phyloP scores from a whole-genome alignment of 2,888 invertebrate species.

The Gisinianus flammeolus region DNA sequence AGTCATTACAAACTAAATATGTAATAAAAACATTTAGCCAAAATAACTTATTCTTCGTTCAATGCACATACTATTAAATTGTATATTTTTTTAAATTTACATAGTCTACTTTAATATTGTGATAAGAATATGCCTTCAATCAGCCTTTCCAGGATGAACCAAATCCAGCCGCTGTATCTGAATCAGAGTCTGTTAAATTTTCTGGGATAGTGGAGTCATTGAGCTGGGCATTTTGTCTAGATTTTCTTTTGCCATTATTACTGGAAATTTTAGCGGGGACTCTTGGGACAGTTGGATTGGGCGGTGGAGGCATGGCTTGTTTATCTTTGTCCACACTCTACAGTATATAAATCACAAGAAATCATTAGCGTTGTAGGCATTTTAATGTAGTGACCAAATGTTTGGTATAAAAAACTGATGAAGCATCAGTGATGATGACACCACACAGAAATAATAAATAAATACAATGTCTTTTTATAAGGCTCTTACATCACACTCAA shows the following conservation, averaged over 20 bases:
- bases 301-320: conserved; percentile 37
- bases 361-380: not conserved
- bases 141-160: conserved; percentile 72
- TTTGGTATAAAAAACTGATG: no score
- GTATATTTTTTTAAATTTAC: no score
- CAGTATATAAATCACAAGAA: not conserved
- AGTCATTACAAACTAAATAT: no score
- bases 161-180: conserved; percentile 86
- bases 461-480: not conserved
- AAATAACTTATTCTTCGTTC: no score
- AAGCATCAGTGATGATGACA: not conserved
- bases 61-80: no score
- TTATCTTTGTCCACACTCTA: conserved; percentile 21
- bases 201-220: conserved; percentile 48
- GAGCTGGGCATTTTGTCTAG: conserved; percentile 10
- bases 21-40: no score
- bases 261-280: not conserved
- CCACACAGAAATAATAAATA: not conserved
- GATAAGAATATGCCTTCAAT: not conserved
- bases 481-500: conserved; percentile 62
- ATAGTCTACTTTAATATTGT: no score
- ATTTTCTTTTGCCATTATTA: conserved; percentile 28
- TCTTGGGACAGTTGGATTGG: conserved; percentile 14
- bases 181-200: conserved; percentile 73
- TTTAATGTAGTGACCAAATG: no score